Conservation (phyloP, 2,888 invertebrate species). For the Polydrusus tereticollis region DNA sequence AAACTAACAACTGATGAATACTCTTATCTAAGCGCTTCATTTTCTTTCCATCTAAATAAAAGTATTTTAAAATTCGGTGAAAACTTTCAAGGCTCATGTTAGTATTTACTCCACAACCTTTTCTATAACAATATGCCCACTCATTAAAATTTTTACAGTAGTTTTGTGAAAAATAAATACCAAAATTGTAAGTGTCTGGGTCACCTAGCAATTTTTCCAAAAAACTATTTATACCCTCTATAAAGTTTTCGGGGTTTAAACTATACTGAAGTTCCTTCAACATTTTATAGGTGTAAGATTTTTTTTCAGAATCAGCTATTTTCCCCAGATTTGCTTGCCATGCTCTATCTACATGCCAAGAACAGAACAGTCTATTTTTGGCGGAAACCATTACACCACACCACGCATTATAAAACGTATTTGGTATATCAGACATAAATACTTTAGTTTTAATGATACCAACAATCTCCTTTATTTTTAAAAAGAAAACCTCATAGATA, state of each 20-base stretch:
- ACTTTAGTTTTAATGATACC: conserved; percentile 1
- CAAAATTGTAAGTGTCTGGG: background rate
- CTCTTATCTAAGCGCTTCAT: conserved; percentile 10
- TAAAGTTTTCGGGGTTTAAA: background rate
- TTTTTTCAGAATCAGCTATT: background rate
- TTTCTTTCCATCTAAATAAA: too few species aligned
- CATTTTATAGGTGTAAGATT: background rate
- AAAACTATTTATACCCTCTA: too few species aligned
- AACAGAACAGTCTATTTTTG: background rate
- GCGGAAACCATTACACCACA: conserved; percentile 1
- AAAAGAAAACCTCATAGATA: conserved; percentile 12
- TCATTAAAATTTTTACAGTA: background rate
- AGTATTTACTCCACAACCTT: background rate
- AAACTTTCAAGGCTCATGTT: conserved; percentile 2
- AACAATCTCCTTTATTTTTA: background rate
- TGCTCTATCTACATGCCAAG: conserved; percentile 15
- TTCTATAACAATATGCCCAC: too few species aligned
- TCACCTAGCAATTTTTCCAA: background rate
- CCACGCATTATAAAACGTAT: conserved; percentile 19
- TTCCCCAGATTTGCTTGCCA: background rate
- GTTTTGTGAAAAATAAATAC: background rate
- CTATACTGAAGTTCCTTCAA: background rate
- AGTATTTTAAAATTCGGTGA: background rate
- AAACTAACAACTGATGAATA: background rate
- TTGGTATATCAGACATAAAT: conserved; percentile 14